phyloP scores from a whole-genome alignment of 2,888 invertebrate species.

The Boloria euphrosyne region DNA sequence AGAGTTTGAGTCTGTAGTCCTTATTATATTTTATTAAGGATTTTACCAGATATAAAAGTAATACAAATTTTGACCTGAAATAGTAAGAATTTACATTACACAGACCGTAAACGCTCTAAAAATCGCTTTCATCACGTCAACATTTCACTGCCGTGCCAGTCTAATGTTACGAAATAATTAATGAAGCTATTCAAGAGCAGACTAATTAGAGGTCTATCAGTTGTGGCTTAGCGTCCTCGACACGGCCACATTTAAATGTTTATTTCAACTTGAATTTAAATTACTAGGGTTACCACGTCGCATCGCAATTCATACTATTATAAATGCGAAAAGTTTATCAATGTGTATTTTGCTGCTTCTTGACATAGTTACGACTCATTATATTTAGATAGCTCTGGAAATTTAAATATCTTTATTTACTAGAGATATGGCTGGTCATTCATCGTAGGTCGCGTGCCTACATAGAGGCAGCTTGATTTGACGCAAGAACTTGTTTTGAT shows the following conservation, averaged over 20 bases:
- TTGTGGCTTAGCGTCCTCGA: neutral
- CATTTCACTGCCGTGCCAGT: neutral
- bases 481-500: too few relatives aligned
- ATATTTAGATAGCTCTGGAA: too few relatives aligned
- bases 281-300: neutral
- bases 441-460: too few relatives aligned
- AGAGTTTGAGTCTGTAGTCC: too few relatives aligned
- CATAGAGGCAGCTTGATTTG: too few relatives aligned
- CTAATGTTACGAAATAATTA: constrained; percentile 6
- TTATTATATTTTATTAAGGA: too few relatives aligned
- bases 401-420: too few relatives aligned
- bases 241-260: neutral
- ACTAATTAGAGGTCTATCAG: constrained; percentile 2
- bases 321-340: neutral
- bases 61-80: neutral
- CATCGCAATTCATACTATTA: neutral
- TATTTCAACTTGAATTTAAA: neutral
- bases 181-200: neutral
- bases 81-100: neutral
- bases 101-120: neutral
- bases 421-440: too few relatives aligned
- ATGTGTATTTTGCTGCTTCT: too few relatives aligned
- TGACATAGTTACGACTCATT: too few relatives aligned
- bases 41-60: too few relatives aligned
- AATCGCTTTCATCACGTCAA: neutral